phyloP scores from a whole-genome alignment of 1,140 invertebrate genomes.

The Formica exsecta region DNA sequence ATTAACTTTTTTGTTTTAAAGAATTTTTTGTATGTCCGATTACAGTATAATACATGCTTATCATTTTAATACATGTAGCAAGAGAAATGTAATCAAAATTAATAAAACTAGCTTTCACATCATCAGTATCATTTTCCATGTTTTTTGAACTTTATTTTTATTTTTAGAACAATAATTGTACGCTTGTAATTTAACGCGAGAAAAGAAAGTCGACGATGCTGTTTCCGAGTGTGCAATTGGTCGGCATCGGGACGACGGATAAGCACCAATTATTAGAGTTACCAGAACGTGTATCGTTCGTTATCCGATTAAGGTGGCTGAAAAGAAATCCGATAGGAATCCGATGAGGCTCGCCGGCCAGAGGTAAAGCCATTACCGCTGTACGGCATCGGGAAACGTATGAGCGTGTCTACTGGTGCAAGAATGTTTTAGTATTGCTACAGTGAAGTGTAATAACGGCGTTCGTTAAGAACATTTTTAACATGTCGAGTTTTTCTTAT shows the following conservation, averaged over 20 bases:
- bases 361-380: conserved; percentile 76
- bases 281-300: conserved; percentile 79
- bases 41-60: not conserved
- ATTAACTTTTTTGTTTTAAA: not conserved
- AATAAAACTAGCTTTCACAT: conserved; percentile 4
- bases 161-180: conserved; percentile 28
- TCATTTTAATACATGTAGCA: not conserved
- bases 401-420: conserved; percentile 40
- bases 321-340: conserved; percentile 82
- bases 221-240: conserved; percentile 53
- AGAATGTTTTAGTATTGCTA: conserved; percentile 50
- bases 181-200: conserved; percentile 21
- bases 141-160: conserved; percentile 9
- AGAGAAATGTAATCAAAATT: conserved; percentile 35
- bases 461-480: conserved; percentile 50
- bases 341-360: conserved; percentile 67
- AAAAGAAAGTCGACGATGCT: conserved; percentile 19
- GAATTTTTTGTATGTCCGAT: not conserved
- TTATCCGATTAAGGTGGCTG: conserved; percentile 78
- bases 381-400: conserved; percentile 47
- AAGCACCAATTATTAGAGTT: conserved; percentile 83
- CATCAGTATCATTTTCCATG: conserved; percentile 7
- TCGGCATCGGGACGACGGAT: conserved; percentile 73
- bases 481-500: conserved; percentile 48
- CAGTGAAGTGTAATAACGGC: conserved; percentile 50